Conservation (phyloP, 2,113 vertebrate species). For the Protobothrops flavoviridis region DNA sequence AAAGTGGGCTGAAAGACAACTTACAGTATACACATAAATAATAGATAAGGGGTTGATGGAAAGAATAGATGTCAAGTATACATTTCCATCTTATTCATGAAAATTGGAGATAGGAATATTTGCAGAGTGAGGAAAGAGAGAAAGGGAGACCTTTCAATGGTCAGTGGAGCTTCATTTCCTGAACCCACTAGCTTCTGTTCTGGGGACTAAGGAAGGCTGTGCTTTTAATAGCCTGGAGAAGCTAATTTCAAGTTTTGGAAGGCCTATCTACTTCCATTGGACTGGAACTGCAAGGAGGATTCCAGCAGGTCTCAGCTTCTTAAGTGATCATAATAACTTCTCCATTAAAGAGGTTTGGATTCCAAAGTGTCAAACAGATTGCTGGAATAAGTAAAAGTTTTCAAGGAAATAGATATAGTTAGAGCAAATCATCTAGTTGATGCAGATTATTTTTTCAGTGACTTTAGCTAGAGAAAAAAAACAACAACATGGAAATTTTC, state of each 20-base stretch:
- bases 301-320: not conserved
- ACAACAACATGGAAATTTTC: not conserved
- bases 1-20: not conserved
- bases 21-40: not conserved
- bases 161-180: not conserved
- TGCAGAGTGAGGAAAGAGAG: not conserved
- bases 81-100: not conserved
- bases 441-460: not conserved
- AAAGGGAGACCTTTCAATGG: not conserved
- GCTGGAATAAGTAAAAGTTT: not conserved
- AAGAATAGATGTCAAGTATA: not conserved
- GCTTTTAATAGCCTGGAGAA: not conserved
- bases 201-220: not conserved
- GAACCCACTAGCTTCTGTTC: not conserved
- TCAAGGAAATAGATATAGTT: not conserved
- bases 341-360: not conserved
- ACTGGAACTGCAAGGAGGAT: not conserved
- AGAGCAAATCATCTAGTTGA: not conserved
- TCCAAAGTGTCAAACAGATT: not conserved
- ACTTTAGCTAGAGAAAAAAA: not conserved
- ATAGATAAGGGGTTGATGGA: not conserved
- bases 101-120: not conserved
- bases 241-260: not conserved
- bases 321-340: not conserved
- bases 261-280: not conserved